A percentile compares a stretch with the other conserved stretches of the same genome.
Evolutionary conservation across 2,888 invertebrate species (phyloP).

Genomic region (Sphecodes monilicornis): DNA sequence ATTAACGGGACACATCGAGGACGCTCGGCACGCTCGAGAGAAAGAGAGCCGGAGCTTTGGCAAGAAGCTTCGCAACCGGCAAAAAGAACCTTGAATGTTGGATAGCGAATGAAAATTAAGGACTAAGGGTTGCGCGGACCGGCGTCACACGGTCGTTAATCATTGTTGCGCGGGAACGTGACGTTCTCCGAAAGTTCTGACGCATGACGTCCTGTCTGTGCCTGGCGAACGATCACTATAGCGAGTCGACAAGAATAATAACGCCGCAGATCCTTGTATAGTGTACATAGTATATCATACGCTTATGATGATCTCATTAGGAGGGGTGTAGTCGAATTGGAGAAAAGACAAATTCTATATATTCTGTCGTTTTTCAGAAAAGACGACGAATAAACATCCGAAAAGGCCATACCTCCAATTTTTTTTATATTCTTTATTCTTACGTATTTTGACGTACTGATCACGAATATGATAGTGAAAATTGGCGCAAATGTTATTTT

Average conservation of each 20-base stretch:
- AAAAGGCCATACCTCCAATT: no score
- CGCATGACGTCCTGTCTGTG: not conserved
- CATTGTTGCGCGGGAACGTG: not conserved
- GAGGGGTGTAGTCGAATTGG: not conserved
- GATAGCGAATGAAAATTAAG: conserved; percentile 4
- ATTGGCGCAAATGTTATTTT: no score
- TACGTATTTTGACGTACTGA: no score
- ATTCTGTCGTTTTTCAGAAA: no score
- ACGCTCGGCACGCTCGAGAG: not conserved
- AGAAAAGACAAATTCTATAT: no score
- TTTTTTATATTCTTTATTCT: no score
- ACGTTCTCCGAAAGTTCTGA: not conserved
- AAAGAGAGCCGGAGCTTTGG: not conserved
- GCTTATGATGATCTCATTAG: no score
- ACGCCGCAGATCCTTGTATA: not conserved
- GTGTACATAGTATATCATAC: not conserved
- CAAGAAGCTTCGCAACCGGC: not conserved
- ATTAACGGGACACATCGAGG: conserved; percentile 1
- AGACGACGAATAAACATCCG: no score
- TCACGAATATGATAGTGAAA: no score
- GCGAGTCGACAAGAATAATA: not conserved
- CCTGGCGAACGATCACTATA: not conserved
- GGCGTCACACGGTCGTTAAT: not conserved
- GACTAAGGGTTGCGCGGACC: not conserved
- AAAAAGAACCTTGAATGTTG: not conserved